Evolutionary conservation across 2,113 vertebrate species (phyloP).

Genomic region (Petaurus breviceps): DNA sequence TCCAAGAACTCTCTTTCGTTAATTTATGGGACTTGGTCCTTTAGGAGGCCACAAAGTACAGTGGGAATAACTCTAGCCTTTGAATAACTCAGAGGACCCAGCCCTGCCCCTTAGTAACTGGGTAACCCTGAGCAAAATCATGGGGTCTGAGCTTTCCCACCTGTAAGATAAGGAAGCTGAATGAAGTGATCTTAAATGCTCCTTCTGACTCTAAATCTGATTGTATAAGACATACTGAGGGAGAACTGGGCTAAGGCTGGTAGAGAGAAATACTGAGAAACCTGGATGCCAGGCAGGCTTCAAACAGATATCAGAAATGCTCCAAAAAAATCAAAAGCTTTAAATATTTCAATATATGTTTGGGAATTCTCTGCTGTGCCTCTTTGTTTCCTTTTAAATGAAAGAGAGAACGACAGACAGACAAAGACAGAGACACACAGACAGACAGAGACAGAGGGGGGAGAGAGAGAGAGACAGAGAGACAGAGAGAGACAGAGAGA

Average conservation of each 20-base stretch:
- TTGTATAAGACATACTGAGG: neutral
- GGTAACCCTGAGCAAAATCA: neutral
- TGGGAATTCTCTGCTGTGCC: neutral
- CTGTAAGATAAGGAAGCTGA: neutral
- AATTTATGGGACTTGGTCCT: neutral
- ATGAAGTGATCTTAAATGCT: neutral
- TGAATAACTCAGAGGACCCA: neutral
- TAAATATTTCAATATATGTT: neutral
- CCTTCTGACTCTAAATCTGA: neutral
- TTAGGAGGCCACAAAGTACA: neutral
- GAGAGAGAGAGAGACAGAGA: neutral
- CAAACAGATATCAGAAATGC: neutral
- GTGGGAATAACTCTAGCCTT: neutral
- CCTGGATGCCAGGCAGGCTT: neutral
- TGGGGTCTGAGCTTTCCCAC: neutral
- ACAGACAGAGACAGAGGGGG: no score
- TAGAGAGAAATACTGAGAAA: neutral
- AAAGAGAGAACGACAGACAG: neutral
- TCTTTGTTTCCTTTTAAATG: neutral
- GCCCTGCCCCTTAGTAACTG: neutral
- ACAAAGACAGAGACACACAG: neutral
- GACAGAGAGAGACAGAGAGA: neutral
- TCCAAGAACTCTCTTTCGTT: neutral
- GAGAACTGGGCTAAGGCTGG: neutral
- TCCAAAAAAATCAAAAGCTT: neutral